These are phyloP conservation scores for Calameuta pallipes DNA, from an alignment of 2,888 invertebrate species.

Conservation along the genomic window DNA sequence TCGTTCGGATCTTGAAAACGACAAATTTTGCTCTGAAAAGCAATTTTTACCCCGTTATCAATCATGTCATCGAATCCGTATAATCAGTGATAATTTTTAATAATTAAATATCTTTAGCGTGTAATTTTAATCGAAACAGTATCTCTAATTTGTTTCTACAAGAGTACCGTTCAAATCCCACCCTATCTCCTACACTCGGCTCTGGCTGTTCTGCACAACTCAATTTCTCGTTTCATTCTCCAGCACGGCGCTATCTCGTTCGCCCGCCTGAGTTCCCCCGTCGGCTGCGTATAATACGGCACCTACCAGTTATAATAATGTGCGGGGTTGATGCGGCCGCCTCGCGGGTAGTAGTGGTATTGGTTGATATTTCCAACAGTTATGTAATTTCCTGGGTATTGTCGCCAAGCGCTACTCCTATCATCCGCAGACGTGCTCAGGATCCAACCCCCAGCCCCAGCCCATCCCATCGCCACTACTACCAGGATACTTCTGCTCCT, in stretches of 20 bases:
- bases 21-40: background rate
- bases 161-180: background rate
- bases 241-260: constrained; percentile 62
- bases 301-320: constrained; percentile 64
- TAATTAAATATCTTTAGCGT: background rate
- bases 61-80: background rate
- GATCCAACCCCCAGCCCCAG: constrained; percentile 34
- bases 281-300: constrained; percentile 64
- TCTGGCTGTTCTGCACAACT: constrained; percentile 59
- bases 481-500: constrained; percentile 12
- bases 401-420: constrained; percentile 58
- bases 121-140: background rate
- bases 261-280: constrained; percentile 63
- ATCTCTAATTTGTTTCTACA: background rate
- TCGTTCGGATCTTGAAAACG: background rate
- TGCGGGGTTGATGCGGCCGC: constrained; percentile 49
- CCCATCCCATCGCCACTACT: constrained; percentile 19
- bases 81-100: background rate
- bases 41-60: background rate
- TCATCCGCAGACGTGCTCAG: constrained; percentile 58
- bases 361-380: constrained; percentile 67
- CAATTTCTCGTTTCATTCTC: constrained; percentile 67
- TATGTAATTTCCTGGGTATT: constrained; percentile 67
- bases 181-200: constrained; percentile 26
- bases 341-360: constrained; percentile 54